A percentile compares a stretch with the other conserved stretches of the same genome.
phyloP scores from a whole-genome alignment of 2,797 vertebrate species.

The Aldrovandia affinis region DNA sequence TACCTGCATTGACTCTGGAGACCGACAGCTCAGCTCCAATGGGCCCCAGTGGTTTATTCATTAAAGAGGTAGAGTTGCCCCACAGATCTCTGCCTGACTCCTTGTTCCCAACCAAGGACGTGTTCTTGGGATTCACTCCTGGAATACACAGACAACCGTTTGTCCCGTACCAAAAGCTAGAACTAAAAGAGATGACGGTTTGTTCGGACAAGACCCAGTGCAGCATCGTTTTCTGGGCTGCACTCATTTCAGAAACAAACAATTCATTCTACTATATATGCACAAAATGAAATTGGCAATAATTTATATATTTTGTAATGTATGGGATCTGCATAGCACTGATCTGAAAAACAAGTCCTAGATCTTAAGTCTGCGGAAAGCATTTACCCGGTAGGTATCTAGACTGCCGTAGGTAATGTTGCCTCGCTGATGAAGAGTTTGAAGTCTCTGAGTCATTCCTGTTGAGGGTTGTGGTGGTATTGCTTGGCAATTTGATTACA shows the following conservation, averaged over 20 bases:
- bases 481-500: conserved; percentile 79
- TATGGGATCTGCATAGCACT: background rate
- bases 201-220: background rate
- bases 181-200: too few relatives aligned
- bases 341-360: background rate
- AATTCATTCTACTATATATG: background rate
- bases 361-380: background rate
- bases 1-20: conserved; percentile 85
- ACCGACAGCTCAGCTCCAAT: conserved; percentile 75
- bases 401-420: conserved; percentile 94
- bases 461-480: conserved; percentile 62
- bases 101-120: conserved; percentile 74
- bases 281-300: background rate
- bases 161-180: too few relatives aligned
- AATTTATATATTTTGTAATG: background rate
- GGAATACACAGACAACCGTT: conserved; percentile 31
- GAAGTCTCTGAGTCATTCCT: conserved; percentile 72
- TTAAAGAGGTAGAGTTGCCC: conserved; percentile 76
- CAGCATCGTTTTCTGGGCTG: background rate
- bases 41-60: conserved; percentile 77
- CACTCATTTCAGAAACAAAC: background rate
- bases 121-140: conserved; percentile 90
- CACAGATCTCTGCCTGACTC: conserved; percentile 76
- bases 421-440: conserved; percentile 78
- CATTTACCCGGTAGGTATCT: conserved; percentile 90